Evolutionary conservation across 2,113 vertebrate species (phyloP).

Genomic region (Litocranius walleri): DNA sequence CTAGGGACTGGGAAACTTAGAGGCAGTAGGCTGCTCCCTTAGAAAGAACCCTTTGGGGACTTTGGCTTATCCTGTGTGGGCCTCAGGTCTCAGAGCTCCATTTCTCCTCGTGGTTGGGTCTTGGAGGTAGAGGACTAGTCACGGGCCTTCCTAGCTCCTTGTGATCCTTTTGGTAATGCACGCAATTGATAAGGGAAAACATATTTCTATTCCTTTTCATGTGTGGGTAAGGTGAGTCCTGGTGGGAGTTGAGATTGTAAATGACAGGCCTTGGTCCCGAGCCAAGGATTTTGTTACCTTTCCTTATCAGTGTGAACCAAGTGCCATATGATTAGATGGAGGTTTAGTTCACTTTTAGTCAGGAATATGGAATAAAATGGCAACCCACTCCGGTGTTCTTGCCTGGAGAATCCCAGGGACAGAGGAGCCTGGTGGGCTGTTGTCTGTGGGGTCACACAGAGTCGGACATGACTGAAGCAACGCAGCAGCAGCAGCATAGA

Average conservation of each 20-base stretch:
- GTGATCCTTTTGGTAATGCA: background rate
- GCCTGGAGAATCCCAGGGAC: no score
- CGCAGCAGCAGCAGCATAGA: no score
- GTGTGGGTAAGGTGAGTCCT: background rate
- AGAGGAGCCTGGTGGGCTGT: no score
- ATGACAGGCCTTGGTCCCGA: constrained; percentile 4
- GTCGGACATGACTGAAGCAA: no score
- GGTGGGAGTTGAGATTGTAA: background rate
- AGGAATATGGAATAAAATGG: background rate
- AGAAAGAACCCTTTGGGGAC: background rate
- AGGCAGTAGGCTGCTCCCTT: background rate
- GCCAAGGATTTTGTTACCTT: constrained; percentile 19
- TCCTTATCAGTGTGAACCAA: background rate
- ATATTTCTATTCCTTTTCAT: background rate
- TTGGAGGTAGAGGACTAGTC: background rate
- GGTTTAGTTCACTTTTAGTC: constrained; percentile 2
- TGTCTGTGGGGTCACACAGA: no score
- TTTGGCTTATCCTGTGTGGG: background rate
- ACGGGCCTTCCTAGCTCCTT: background rate
- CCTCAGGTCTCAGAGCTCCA: background rate
- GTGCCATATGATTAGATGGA: constrained; percentile 2
- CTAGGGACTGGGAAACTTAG: background rate
- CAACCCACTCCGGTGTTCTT: no score
- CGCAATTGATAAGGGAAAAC: background rate
- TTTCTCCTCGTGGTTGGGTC: background rate